Evolutionary conservation across 1,140 invertebrate species (phyloP).

Genomic region (Pectinophora gossypiella): DNA sequence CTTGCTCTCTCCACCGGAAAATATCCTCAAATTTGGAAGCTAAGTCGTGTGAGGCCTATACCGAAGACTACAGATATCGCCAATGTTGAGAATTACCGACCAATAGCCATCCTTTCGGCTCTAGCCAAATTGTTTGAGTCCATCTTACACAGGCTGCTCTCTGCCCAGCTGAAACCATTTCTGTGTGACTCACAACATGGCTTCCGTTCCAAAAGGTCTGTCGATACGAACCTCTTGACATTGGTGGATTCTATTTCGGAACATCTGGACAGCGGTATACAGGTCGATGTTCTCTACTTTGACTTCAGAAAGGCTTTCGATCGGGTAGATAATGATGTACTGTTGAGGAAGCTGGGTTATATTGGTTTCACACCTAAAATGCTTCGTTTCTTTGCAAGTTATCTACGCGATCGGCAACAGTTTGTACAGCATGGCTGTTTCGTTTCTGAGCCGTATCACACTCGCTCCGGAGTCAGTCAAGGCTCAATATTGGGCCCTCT

Average conservation of each 20-base stretch:
- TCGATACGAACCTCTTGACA: neutral
- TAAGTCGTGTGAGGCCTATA: neutral
- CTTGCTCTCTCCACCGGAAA: neutral
- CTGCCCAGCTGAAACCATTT: neutral
- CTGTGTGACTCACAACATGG: constrained; percentile 7
- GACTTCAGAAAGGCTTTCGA: constrained; percentile 5
- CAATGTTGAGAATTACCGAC: neutral
- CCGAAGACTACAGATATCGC: neutral
- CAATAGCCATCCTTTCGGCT: neutral
- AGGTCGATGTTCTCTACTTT: constrained; percentile 5
- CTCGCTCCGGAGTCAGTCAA: neutral
- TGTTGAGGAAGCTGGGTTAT: neutral
- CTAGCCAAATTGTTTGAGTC: constrained; percentile 7
- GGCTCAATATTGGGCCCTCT: neutral
- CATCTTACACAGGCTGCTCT: neutral
- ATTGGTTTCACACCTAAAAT: neutral
- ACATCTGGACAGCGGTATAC: neutral
- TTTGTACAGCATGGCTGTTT: constrained; percentile 2
- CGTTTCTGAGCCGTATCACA: neutral
- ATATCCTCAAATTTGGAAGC: constrained; percentile 1
- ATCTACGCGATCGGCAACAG: constrained; percentile 1
- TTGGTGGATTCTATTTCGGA: neutral
- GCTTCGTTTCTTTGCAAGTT: neutral
- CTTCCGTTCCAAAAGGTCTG: neutral
- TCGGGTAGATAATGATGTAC: constrained; percentile 2